Evolutionary conservation across 2,888 invertebrate species (phyloP).

Genomic region (Baronia brevicornis): DNA sequence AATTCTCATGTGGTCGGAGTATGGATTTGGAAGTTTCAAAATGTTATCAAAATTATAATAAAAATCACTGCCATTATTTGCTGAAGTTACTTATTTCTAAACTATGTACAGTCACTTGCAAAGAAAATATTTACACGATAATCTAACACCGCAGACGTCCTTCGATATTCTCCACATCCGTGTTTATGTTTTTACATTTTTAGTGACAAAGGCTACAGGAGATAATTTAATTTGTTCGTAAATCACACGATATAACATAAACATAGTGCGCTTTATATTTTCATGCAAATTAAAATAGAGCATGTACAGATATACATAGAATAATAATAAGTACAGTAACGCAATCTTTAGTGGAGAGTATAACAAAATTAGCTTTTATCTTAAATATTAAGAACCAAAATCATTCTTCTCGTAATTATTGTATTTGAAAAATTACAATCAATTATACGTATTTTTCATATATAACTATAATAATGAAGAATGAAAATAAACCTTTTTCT

Average conservation of each 20-base stretch:
- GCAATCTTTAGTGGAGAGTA: background rate
- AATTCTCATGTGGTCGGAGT: no score
- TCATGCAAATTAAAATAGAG: no score
- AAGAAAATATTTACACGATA: conserved; percentile 2
- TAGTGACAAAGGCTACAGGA: conserved; percentile 12
- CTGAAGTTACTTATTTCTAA: conserved; percentile 7
- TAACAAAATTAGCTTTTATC: background rate
- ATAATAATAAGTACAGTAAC: background rate
- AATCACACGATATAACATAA: background rate
- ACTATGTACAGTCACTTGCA: conserved; percentile 9
- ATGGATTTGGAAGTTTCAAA: no score
- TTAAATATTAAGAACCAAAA: no score
- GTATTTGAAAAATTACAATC: no score
- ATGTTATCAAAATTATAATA: no score
- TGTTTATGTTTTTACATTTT: background rate
- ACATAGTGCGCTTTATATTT: no score
- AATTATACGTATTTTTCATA: no score
- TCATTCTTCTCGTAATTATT: no score
- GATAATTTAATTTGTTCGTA: conserved; percentile 14
- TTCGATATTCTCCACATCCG: background rate
- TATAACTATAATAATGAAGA: background rate
- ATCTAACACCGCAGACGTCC: conserved; percentile 19
- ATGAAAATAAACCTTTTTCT: conserved; percentile 4
- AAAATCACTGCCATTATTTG: conserved; percentile 11
- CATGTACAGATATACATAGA: no score